Evolutionary conservation across 2,797 vertebrate genomes (phyloP), one percentile per base, ranked within the genome.

Genomic region (Lepidocolaptes lacrymiger): DNA sequence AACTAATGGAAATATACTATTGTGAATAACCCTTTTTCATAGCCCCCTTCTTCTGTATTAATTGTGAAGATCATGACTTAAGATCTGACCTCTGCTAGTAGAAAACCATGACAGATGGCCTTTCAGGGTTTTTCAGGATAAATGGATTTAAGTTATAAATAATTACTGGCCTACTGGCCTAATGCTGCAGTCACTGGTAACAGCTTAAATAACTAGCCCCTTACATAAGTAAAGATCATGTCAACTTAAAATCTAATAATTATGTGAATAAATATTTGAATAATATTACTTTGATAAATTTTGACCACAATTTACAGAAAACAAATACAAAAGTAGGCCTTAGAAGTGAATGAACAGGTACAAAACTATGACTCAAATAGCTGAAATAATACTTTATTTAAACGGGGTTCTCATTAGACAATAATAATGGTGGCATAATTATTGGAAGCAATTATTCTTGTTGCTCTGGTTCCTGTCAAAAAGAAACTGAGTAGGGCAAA

Each of bases 101-200:
- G 43, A 59, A 85, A 77, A 52, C 74, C 34, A 23, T 34, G 62
- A 81, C 95, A 95, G 94, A 85, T 95, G 95, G 87, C 14, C 37
- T 72, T 61, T 88, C 12, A 73, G 77, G 59, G 36, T 62, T 96
- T 93, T 87, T 64, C 51, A 76, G 74, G 95, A 58, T 95, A 93
- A 97, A 96, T 6, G 18, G 93, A 95, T 97, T 94, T 95, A 88
- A 88, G 85, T 92, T 96, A 96, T 59, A 85, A 90, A 78, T 94
- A 96, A 89, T 95, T 92, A 82, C 21, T 91, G 73, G 32, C 88
- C 84, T 87, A 91, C 76, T 89, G 63, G 18, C 81, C 82, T 95
- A 92, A 84, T 69, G 59, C 55, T 88, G 56, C 46, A 61, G 73
- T 41, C 83, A 55, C 41, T 81, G 54, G 18, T 85, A 85, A 61